Evolutionary conservation across 2,888 invertebrate genomes (phyloP).

Genomic region (Timema podura): DNA sequence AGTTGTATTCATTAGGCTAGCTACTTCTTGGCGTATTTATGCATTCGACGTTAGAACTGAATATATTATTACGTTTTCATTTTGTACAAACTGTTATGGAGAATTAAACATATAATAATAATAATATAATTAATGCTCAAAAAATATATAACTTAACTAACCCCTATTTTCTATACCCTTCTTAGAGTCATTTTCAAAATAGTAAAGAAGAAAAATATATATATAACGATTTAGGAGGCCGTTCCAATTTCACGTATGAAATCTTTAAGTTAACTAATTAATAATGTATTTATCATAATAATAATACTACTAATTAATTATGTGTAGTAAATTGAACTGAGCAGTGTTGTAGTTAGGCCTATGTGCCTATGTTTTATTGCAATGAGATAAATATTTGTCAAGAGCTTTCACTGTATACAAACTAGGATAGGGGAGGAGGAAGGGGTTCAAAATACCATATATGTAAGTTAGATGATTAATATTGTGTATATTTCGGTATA

Average conservation of each 20-base stretch:
- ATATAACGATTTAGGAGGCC: conserved; percentile 10
- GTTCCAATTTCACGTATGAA: conserved; percentile 11
- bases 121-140: no score
- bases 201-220: no score
- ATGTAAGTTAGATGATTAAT: conserved; percentile 24
- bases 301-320: conserved; percentile 15
- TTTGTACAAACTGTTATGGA: no score
- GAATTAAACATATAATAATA: no score
- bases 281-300: conserved; percentile 2
- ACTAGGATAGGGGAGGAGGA: conserved; percentile 1
- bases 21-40: no score
- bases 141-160: no score
- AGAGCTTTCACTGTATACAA: conserved; percentile 27
- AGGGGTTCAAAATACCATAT: no score
- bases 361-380: conserved; percentile 4
- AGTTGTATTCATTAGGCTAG: no score
- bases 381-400: not conserved
- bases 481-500: conserved; percentile 27
- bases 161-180: no score
- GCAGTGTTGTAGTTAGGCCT: not conserved
- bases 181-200: no score
- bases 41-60: no score
- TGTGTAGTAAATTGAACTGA: conserved; percentile 13
- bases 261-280: conserved; percentile 1
- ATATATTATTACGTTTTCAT: no score